These are phyloP conservation scores for Percina caprodes DNA, from an alignment of 2,113 vertebrate species.

Conservation along the genomic window DNA sequence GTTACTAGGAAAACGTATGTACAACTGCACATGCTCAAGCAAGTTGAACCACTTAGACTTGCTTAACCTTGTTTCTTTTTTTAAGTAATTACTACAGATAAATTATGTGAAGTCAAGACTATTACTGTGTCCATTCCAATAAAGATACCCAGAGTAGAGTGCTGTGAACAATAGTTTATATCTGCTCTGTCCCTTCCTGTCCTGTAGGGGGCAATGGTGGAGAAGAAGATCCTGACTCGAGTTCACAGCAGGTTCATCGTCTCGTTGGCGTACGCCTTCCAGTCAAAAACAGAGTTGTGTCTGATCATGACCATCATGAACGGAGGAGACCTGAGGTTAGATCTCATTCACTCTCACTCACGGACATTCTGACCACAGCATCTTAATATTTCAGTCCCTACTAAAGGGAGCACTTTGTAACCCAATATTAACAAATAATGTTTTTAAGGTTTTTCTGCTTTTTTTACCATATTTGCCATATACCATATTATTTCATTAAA, in stretches of 20 bases:
- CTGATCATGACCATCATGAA: slow-evolving; percentile 96
- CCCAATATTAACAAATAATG: background rate
- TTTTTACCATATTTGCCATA: too few relatives aligned
- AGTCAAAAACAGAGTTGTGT: slow-evolving; percentile 89
- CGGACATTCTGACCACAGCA: background rate
- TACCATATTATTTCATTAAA: too few relatives aligned
- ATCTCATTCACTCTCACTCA: background rate
- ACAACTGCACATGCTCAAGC: background rate
- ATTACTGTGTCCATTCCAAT: background rate
- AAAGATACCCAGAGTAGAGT: background rate
- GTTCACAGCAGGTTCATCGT: slow-evolving; percentile 91
- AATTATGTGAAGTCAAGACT: background rate
- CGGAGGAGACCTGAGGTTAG: slow-evolving; percentile 89
- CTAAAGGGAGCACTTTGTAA: background rate
- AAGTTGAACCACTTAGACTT: background rate
- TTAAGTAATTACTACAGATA: background rate
- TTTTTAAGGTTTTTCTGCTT: background rate
- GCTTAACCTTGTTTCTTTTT: background rate
- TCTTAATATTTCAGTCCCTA: background rate
- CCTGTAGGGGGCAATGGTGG: slow-evolving; percentile 87
- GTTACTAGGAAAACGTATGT: background rate
- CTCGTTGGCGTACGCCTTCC: slow-evolving; percentile 89
- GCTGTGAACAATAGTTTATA: background rate
- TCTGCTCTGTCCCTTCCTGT: slow-evolving; percentile 10
- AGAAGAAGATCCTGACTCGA: slow-evolving; percentile 91